Evolutionary conservation across 35 echinoderm and acorn worm species (phyloP), one percentile per base, ranked within the genome.

Genomic region (Chiridota heheva): DNA sequence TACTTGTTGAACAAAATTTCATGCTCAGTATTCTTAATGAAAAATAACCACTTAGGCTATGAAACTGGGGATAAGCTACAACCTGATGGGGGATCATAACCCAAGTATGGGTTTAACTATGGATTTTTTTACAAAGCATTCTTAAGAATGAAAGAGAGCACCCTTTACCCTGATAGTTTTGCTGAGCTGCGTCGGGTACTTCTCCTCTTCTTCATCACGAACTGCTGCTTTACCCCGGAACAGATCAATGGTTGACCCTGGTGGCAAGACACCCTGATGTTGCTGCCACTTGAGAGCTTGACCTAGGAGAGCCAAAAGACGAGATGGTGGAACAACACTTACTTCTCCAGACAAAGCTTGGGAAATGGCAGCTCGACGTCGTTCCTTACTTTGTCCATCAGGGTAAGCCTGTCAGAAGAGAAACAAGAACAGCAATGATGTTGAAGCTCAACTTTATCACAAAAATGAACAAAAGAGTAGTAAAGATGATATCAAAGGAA

Each of bases 201-300:
- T 97, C 80, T 97, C 94, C 58, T 91, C 94, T 53, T 97, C 94
- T 40, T 97, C 94, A 84, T 97, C 94, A 32, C 88, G 85, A 28
- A 97, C 94, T 27, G 94, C 94, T 60, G 94, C 94, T 80, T 97
- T 97, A 84, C 94, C 94, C 42, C 89, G 43, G 84, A 97, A 97
- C 57, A 97, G 76, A 97, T 97, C 94, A 22, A 97, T 87, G 33
- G 88, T 91, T 3, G 86, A 81, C 28, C 94, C 94, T 28, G 94
- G 94, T 13, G 94, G 94, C 42, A 97, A 31, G 17, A 97, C 62
- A 26, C 94, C 94, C 81, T 97, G 94, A 42, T 97, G 94, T 44
- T 97, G 94, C 66, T 97, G 94, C 94, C 94, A 97, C 61, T 97
- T 97, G 18, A 97, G 83, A 32, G 94, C 89, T 38, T 97, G 94